phyloP scores from a whole-genome alignment of 2,113 vertebrate genomes.

The Otolemur garnettii region DNA sequence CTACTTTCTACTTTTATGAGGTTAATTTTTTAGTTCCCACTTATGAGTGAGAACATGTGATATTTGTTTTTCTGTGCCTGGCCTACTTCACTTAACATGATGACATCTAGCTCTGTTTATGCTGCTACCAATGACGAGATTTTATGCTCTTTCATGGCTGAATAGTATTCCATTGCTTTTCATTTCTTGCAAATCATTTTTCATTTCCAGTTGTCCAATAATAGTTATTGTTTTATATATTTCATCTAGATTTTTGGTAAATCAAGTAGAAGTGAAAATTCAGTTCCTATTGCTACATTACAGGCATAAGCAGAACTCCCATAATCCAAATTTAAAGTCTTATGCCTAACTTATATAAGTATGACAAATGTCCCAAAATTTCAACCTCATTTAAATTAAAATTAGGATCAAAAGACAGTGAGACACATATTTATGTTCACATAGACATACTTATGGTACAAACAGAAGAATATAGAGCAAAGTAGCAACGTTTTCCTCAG shows the following conservation, averaged over 20 bases:
- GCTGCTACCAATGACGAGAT: not conserved
- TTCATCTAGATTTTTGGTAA: not conserved
- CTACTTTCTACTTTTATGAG: not conserved
- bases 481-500: not conserved
- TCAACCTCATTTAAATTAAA: constrained; percentile 54
- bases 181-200: constrained; percentile 31
- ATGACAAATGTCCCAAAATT: not conserved
- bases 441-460: not conserved
- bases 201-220: not conserved
- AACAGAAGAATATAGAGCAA: not conserved
- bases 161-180: not conserved
- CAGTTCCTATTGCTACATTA: not conserved
- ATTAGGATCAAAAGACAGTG: not conserved
- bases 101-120: not conserved
- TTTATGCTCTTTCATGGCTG: not conserved
- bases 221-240: not conserved
- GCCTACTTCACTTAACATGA: not conserved
- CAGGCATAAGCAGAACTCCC: not conserved
- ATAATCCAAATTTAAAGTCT: not conserved
- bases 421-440: not conserved
- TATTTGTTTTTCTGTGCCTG: not conserved
- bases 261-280: not conserved
- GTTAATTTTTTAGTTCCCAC: not conserved
- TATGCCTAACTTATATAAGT: not conserved
- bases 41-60: not conserved